These are phyloP conservation scores for Ariolimax columbianus DNA, from an alignment of 2,888 invertebrate species.

Conservation along the genomic window DNA sequence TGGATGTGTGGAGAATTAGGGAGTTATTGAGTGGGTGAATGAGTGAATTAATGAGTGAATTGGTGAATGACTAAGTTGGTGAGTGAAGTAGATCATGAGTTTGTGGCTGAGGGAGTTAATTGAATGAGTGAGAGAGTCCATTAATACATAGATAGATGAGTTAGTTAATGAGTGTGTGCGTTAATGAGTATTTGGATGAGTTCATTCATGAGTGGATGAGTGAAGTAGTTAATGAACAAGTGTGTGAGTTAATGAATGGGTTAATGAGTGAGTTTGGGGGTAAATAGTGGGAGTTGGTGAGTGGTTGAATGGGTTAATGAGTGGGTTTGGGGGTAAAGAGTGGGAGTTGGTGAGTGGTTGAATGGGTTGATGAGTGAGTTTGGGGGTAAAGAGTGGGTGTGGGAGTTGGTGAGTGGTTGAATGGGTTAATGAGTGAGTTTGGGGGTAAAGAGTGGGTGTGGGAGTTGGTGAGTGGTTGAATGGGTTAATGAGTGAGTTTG, in stretches of 20 bases:
- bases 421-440: no score
- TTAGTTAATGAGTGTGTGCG: neutral
- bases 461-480: no score
- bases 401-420: no score
- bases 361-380: no score
- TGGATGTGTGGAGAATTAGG: neutral
- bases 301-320: no score
- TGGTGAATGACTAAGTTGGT: neutral
- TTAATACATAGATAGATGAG: neutral
- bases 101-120: neutral
- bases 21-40: neutral
- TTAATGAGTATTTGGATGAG: neutral
- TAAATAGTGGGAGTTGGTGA: no score
- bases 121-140: neutral
- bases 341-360: no score
- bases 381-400: no score
- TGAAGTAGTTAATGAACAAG: neutral
- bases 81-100: neutral
- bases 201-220: neutral
- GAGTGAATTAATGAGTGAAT: neutral
- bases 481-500: no score
- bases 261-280: no score
- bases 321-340: no score
- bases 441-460: no score
- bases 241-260: slow-evolving; percentile 6